Conservation (phyloP, 1,140 invertebrate species). For the Mercenaria mercenaria region DNA sequence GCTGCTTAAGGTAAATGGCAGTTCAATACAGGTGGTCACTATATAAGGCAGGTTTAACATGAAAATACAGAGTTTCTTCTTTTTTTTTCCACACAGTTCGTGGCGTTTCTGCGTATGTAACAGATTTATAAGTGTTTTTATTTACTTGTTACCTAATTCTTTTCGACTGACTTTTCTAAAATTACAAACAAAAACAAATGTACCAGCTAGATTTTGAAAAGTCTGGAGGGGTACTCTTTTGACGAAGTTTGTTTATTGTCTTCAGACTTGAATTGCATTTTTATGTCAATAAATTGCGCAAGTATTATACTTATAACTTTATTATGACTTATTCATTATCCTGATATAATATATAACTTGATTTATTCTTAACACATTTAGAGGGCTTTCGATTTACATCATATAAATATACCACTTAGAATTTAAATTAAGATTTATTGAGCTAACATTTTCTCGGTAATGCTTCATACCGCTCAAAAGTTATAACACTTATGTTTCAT, state of each 20-base stretch:
- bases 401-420: neutral
- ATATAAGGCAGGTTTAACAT: no score
- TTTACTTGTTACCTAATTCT: no score
- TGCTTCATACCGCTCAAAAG: neutral
- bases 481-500: neutral
- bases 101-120: no score
- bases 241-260: neutral
- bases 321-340: neutral
- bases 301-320: neutral
- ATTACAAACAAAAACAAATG: no score
- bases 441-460: neutral
- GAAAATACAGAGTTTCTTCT: no score
- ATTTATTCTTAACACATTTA: neutral
- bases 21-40: no score
- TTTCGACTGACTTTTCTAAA: no score
- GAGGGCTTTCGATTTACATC: neutral
- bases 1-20: no score
- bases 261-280: neutral
- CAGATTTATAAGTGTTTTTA: no score
- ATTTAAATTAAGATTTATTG: constrained; percentile 22
- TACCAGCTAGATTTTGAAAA: no score
- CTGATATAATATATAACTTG: neutral
- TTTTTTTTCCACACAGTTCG: no score
- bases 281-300: neutral
- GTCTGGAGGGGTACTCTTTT: no score